Evolutionary conservation across 92 coral and sea anemone genomes (phyloP), one percentile per base, ranked within the genome.

Genomic region (Scolanthus callimorphus): DNA sequence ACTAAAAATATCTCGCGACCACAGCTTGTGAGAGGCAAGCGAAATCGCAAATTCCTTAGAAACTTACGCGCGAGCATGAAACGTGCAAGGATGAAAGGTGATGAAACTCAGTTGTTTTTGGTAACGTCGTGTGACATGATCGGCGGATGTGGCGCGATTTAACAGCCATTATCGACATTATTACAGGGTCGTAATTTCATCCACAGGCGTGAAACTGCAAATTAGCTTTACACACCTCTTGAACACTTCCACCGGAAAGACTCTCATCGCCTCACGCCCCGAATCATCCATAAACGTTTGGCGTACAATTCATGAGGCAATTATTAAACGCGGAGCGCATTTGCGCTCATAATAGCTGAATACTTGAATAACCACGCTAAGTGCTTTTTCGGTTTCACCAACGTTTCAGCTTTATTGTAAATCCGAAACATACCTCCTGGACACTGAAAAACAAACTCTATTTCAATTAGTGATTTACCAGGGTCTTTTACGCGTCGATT

Each of bases 121-220:
- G 6, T 6, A 6, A 34, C 43, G 6, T 6, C 15, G 15, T 6
- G 43, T 34, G 43, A 34, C 43, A 6, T 15, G 43, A n/a, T 34
- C 6, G 15, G 52, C 52, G 52, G 52, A 46, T 46, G 19, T 46
- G 23, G 4, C 19, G 8, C 52, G 6, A 21, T 46, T 46, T 9
- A 4, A 9, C 19, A 20, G 52, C 19, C 52, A 46, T 46, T 46
- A 46, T 11, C 52, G 22, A 4, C 11, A 19, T 46, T 46, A 46
- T 11, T 20, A 20, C 52, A 46, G 52, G 52, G 52, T 6, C 41
- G 22, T 19, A 19, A 46, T 46, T 46, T 21, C 52, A 4, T 46
- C 22, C 17, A 46, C 17, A 46, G 52, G 52, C 52, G 52, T 10
- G 52, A 46, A 46, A 4, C 52, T 46, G 52, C 17, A 46, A 46